Conservation (phyloP, 1,140 invertebrate species). For the Bombus pyrosoma region DNA sequence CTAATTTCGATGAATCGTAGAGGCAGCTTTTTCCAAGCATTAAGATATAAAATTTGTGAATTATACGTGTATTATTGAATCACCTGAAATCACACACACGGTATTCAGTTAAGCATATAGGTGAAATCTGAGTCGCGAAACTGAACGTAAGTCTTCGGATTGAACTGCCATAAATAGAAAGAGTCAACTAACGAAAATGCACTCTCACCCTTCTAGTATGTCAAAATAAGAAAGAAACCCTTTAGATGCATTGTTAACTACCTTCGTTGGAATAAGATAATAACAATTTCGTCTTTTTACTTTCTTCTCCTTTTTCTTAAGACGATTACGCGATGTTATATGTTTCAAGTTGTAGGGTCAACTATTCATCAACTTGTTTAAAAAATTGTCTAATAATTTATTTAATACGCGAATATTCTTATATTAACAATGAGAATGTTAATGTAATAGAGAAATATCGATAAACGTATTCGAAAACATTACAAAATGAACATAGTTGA, state of each 20-base stretch:
- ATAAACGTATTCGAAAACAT: constrained; percentile 38
- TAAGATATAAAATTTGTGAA: constrained; percentile 27
- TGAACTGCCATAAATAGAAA: neutral
- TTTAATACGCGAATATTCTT: constrained; percentile 9
- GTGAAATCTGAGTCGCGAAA: constrained; percentile 4
- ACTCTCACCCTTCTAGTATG: neutral
- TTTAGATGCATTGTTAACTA: constrained; percentile 14
- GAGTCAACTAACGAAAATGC: constrained; percentile 26
- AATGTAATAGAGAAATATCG: constrained; percentile 14
- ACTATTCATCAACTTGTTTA: neutral
- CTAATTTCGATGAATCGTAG: constrained; percentile 48
- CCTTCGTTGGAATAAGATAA: constrained; percentile 31
- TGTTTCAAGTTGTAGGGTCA: neutral
- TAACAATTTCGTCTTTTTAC: neutral
- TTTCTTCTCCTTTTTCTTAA: neutral
- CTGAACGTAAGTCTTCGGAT: constrained; percentile 6
- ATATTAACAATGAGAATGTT: neutral
- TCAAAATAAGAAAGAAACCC: neutral
- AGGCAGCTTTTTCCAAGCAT: constrained; percentile 46
- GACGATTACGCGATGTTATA: neutral
- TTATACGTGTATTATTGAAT: constrained; percentile 22
- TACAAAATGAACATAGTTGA: constrained; percentile 17
- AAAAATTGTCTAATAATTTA: constrained; percentile 3
- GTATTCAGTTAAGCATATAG: constrained; percentile 5
- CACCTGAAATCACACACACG: neutral